Base-by-base conservation (phyloP, 2,888 invertebrate genomes). In the Stenoptilia bipunctidactyla region DNA sequence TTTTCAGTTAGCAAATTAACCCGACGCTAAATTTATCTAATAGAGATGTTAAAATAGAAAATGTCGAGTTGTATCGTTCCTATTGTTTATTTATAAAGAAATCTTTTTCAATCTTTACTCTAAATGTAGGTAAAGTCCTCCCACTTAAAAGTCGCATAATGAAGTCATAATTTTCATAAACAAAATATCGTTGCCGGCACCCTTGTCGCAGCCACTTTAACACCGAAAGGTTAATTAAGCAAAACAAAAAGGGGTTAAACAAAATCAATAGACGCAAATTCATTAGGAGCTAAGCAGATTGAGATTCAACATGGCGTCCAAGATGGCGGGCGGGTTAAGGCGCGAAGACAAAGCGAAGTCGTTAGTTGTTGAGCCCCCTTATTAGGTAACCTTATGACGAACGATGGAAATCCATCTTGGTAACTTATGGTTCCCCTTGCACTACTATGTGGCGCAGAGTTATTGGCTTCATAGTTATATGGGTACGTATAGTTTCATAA, bases 221-320 rank as follows among this genome's bases (percentile, higher is more conserved):
- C 70, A 71, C 56, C 68, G 61, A 80, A 80, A 83, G 82, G 82
- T 83, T 83, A 83, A 83, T 83, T 83, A 79, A 77, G 71, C 76
- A 66, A 76, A 82, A 82, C 82, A 82, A 80, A 82, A 83, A 79
- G 79, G 82, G 82, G 80, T 82, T 75, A 75, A 80, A 68, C 75
- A 82, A 82, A 83, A 83, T 83, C 82, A 80, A 83, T 83, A 83
- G 74, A 72, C 66, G 77, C 77, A 76, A 82, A 82, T 82, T 83
- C 82, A 83, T 83, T 83, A 82, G 69, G 77, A 70, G 69, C 69
- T 83, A 83, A 83, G 79, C 75, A 82, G 82, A 82, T 82, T 82
- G 80, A 74, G 77, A 79, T 71, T 72, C 80, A 79, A 77, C 64
- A 80, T 80, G 80, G 80, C 77, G 62, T 51, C 51, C 73, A 79